Evolutionary conservation across 2,797 vertebrate genomes (phyloP), one percentile per base, ranked within the genome.

Genomic region (Garrulus glandarius): DNA sequence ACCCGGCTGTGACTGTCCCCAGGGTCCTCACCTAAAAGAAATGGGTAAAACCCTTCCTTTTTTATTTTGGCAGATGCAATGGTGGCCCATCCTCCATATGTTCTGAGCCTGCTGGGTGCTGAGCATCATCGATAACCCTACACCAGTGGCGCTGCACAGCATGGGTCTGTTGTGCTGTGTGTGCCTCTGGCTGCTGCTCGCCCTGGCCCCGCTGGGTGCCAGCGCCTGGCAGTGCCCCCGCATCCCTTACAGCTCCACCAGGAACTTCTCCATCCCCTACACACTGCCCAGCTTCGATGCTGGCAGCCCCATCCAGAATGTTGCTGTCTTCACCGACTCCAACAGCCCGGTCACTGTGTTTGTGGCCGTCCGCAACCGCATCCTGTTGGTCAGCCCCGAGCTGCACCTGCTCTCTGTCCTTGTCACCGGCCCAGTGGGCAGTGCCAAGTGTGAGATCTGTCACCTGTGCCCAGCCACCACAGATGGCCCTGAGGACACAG

Each of bases 201-300:
- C 88, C 41, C 59, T 89, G 32, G 20, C 55, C 49, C 46, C 21
- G 0, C 84, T 65, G 60, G 10, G 9, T 2, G 2, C 50, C 0
- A 0, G 13, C 10, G 23, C 87, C 86, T 98, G 92, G 98, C 97
- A 87, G 88, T 99, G 99, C 92, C 98, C 98, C 16, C 96, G 94
- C 32, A 96, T 95, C 61, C 90, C 97, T 32, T 98, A 97, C 29
- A 97, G 96, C 13, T 88, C 97, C 39, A 95, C 98, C 13, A 97
- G 98, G 76, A 98, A 99, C 97, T 99, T 98, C 92, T 98, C 98
- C 0, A 87, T 99, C 55, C 90, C 97, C 47, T 99, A 99, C 70
- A 59, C 86, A 3, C 97, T 99, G 95, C 98, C 98, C 32, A 98
- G 96, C 95, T 99, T 99, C 47, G 97, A 98, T 1, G 97, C 98